Evolutionary conservation across 2,113 vertebrate genomes (phyloP).

Genomic region (Miniopterus natalensis): DNA sequence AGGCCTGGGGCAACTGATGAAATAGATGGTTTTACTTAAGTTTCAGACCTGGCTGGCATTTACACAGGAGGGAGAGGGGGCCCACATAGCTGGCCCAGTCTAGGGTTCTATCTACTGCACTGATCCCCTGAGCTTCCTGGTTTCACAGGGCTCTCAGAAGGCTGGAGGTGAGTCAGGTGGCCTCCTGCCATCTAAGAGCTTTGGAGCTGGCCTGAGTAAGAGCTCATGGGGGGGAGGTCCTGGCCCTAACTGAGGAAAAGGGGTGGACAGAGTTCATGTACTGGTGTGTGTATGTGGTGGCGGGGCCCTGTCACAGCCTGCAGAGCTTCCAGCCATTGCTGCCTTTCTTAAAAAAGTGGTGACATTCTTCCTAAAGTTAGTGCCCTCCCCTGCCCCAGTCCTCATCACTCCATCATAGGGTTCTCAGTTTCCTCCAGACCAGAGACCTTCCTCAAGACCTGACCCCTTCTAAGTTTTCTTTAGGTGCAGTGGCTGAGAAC

Average conservation of each 20-base stretch:
- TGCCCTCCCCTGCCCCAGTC: not conserved
- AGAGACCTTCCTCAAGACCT: not conserved
- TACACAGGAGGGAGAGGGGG: not conserved
- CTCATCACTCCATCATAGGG: not conserved
- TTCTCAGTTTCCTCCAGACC: not conserved
- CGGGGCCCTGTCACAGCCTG: not conserved
- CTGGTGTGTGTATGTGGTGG: not conserved
- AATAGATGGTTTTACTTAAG: conserved; percentile 26
- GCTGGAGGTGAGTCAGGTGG: not conserved
- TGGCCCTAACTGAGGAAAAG: conserved; percentile 7
- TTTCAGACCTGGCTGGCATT: conserved; percentile 23
- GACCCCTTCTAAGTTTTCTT: conserved; percentile 36
- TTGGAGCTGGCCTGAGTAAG: not conserved
- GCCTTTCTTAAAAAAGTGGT: conserved; percentile 22
- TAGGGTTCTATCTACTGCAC: not conserved
- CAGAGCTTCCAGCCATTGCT: conserved; percentile 22
- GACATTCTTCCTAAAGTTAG: not conserved
- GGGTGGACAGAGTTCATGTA: not conserved
- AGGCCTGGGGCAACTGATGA: conserved; percentile 28
- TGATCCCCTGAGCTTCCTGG: not conserved
- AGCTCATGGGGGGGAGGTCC: not conserved
- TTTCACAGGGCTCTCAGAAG: conserved; percentile 12
- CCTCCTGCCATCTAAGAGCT: not conserved
- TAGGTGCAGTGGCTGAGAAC: not conserved
- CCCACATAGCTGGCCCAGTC: not conserved